Conservation (phyloP, 2,797 vertebrate species). For the Pseudopleuronectes americanus region DNA sequence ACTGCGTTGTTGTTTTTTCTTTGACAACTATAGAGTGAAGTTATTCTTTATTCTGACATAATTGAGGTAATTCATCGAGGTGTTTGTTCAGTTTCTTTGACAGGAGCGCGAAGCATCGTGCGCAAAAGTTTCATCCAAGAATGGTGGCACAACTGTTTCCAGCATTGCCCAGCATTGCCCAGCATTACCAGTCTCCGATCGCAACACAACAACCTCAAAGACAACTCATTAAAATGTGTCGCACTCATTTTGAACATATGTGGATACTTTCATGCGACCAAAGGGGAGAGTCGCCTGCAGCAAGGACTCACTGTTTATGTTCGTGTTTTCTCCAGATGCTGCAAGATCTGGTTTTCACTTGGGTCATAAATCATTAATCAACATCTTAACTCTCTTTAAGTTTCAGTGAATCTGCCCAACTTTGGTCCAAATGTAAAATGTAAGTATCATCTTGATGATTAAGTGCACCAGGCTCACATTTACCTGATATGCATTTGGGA, state of each 20-base stretch:
- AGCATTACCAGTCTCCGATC: background rate
- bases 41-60: constrained; percentile 28
- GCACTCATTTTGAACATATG: background rate
- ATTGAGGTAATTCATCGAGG: constrained; percentile 35
- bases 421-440: background rate
- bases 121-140: background rate
- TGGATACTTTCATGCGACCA: background rate
- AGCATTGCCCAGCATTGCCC: background rate
- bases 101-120: background rate
- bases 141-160: background rate
- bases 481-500: constrained; percentile 86
- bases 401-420: background rate
- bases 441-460: background rate
- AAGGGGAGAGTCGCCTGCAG: background rate
- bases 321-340: background rate
- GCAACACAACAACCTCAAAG: background rate
- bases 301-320: background rate
- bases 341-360: background rate
- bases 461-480: background rate
- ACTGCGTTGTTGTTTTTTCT: constrained; percentile 8
- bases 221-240: background rate
- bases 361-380: background rate
- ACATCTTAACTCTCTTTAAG: background rate
- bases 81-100: background rate
- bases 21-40: background rate